These are phyloP conservation scores for Heliconius congener DNA, from an alignment of 1,140 invertebrate species.

Conservation along the genomic window DNA sequence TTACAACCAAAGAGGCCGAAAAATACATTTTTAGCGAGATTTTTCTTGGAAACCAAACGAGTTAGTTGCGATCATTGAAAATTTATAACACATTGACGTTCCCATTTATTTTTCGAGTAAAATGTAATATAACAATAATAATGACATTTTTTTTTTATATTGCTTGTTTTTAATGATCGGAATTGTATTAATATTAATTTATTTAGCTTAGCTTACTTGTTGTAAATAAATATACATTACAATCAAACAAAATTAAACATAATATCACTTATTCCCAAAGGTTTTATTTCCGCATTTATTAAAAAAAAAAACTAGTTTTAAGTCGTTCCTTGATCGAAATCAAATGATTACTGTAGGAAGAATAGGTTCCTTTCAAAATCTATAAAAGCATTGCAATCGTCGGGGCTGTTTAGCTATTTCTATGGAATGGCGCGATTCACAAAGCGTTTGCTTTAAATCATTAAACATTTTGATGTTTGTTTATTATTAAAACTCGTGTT, in stretches of 20 bases:
- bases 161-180: background rate
- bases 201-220: too few species aligned
- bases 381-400: conserved; percentile 10
- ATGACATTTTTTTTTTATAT: too few species aligned
- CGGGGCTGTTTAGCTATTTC: conserved; percentile 15
- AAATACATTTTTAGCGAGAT: conserved; percentile 30
- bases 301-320: background rate
- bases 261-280: background rate
- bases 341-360: background rate
- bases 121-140: background rate
- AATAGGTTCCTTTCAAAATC: conserved; percentile 9
- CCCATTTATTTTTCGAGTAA: conserved; percentile 8
- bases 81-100: conserved; percentile 16
- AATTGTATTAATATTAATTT: too few species aligned
- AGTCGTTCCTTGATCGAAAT: background rate
- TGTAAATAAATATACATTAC: too few species aligned
- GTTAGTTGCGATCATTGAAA: conserved; percentile 2
- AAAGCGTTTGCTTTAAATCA: conserved; percentile 31
- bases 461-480: conserved; percentile 23
- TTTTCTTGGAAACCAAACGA: conserved; percentile 25
- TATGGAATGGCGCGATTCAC: conserved; percentile 19
- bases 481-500: conserved; percentile 28
- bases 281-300: background rate
- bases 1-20: conserved; percentile 19
- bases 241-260: background rate